A percentile compares a stretch with the other conserved stretches of the same genome.
Conservation (phyloP, 2,113 vertebrate genomes). For the Hypanus sabinus region DNA sequence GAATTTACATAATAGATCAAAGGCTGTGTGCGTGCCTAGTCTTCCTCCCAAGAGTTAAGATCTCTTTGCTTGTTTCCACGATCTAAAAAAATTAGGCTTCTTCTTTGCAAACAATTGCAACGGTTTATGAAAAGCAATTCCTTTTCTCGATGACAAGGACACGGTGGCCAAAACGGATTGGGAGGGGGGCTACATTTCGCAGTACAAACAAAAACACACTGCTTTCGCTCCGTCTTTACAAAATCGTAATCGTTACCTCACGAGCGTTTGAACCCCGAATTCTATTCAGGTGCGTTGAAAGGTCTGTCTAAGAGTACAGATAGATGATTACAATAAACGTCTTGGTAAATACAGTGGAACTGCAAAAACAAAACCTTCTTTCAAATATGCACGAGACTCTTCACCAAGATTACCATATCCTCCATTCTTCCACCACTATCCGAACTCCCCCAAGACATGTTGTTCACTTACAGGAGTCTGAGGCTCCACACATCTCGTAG, state of each 20-base stretch:
- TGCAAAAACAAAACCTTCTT: not conserved
- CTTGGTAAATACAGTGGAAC: not conserved
- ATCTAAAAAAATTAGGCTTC: too few species aligned
- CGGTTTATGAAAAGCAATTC: not conserved
- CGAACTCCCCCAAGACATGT: not conserved
- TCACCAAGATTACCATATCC: not conserved
- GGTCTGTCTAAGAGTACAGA: too few species aligned
- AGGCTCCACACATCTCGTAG: not conserved
- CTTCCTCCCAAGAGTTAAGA: not conserved
- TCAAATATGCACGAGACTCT: not conserved
- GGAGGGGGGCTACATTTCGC: too few species aligned
- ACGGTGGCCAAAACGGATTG: not conserved
- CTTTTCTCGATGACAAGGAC: not conserved
- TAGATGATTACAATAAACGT: too few species aligned
- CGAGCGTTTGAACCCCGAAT: too few species aligned
- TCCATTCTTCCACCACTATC: not conserved
- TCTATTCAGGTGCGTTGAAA: too few species aligned
- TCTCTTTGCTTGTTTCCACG: not conserved
- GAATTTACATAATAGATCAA: not conserved
- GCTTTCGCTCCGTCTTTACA: not conserved
- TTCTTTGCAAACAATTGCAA: too few species aligned
- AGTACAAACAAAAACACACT: not conserved
- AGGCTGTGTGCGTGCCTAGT: not conserved
- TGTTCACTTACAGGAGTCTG: not conserved
- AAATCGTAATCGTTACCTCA: not conserved